Percentiles rank a stretch among this genome's conserved stretches.
Evolutionary conservation across 2,797 vertebrate genomes (phyloP).

Genomic region (Sebastes glaucus): DNA sequence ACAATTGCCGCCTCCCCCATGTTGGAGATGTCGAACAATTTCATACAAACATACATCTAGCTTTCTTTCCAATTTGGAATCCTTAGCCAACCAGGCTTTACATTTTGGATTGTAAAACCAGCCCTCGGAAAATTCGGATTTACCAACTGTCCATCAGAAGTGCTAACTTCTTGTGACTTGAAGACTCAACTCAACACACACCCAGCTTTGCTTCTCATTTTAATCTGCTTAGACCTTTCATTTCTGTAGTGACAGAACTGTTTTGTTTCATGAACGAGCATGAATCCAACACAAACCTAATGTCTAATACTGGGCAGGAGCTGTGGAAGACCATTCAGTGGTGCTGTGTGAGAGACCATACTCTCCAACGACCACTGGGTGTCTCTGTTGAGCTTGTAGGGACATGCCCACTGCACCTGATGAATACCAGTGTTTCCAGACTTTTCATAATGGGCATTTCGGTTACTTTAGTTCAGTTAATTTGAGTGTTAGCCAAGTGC

Average conservation of each 20-base stretch:
- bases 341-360: not conserved
- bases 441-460: slow-evolving; percentile 71
- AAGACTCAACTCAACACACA: no score
- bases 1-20: no score
- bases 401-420: not conserved
- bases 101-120: no score
- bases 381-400: slow-evolving; percentile 54
- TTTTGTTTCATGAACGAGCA: not conserved
- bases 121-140: no score
- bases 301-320: no score
- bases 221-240: not conserved
- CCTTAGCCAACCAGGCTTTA: no score
- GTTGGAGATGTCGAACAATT: no score
- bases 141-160: no score
- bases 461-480: slow-evolving; percentile 72
- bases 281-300: not conserved
- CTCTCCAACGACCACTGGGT: slow-evolving; percentile 37
- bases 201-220: not conserved
- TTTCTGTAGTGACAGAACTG: not conserved
- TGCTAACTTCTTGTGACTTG: no score
- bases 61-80: no score
- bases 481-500: slow-evolving; percentile 76
- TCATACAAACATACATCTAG: no score
- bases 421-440: slow-evolving; percentile 33
- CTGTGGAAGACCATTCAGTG: not conserved